Evolutionary conservation across 2,888 invertebrate genomes (phyloP).

Genomic region (Cataglyphis altisquamis): DNA sequence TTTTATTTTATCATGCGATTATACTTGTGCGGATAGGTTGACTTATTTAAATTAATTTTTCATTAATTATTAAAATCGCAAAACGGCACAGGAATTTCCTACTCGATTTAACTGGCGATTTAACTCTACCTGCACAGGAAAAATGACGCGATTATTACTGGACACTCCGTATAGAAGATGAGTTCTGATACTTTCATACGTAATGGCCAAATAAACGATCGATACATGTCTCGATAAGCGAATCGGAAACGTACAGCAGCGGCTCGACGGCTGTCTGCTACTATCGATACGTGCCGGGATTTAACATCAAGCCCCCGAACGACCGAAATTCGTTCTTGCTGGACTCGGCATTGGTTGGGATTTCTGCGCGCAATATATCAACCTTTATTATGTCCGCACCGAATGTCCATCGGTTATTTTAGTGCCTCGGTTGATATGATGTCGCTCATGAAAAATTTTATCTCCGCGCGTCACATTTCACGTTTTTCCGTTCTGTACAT

Average conservation of each 20-base stretch:
- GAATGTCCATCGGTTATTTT: constrained; percentile 58
- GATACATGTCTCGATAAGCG: constrained; percentile 63
- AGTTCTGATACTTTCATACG: constrained; percentile 64
- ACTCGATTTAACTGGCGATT: no score
- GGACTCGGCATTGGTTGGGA: constrained; percentile 52
- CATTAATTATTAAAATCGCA: no score
- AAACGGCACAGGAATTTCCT: no score
- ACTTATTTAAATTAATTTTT: no score
- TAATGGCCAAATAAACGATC: constrained; percentile 73
- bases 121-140: no score
- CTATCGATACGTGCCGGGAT: constrained; percentile 65
- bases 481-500: constrained; percentile 17
- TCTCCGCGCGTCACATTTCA: neutral
- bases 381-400: constrained; percentile 59
- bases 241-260: constrained; percentile 72
- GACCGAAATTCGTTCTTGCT: constrained; percentile 54
- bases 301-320: constrained; percentile 58
- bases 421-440: constrained; percentile 6
- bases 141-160: no score
- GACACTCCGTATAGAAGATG: constrained; percentile 3
- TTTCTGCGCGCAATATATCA: constrained; percentile 69
- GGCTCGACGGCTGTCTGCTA: constrained; percentile 66
- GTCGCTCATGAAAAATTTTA: constrained; percentile 33
- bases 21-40: no score
- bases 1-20: no score